These are phyloP conservation scores for Ahaetulla prasina DNA, from an alignment of 2,113 vertebrate genomes.

Conservation along the genomic window DNA sequence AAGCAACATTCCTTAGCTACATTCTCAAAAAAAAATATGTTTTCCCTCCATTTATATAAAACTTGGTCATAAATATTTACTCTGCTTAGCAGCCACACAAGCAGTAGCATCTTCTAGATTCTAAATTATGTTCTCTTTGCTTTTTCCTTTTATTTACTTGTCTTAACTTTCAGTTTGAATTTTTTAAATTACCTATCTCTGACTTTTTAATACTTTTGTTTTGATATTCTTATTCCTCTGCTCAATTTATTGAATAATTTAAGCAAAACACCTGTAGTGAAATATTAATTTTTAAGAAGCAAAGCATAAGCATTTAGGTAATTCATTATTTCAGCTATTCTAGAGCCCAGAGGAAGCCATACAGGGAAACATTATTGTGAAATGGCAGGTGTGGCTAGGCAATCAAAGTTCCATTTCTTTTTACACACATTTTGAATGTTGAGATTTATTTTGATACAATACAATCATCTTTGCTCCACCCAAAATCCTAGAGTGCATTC, in stretches of 20 bases:
- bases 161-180: too few species aligned
- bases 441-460: background rate
- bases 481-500: background rate
- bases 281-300: background rate
- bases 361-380: background rate
- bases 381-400: background rate
- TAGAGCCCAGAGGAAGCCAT: background rate
- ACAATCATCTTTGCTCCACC: background rate
- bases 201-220: background rate
- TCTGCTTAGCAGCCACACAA: background rate
- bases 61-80: background rate
- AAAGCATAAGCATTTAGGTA: background rate
- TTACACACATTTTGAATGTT: background rate
- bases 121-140: background rate
- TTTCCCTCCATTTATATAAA: background rate
- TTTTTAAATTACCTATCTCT: background rate
- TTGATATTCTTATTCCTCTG: background rate
- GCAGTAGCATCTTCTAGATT: background rate
- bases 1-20: background rate
- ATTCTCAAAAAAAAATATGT: background rate
- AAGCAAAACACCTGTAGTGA: background rate
- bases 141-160: too few species aligned
- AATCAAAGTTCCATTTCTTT: background rate
- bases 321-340: background rate
- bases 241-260: background rate